These are phyloP conservation scores for Serranus cabrilla DNA, from an alignment of 2,797 vertebrate genomes.

Conservation along the genomic window DNA sequence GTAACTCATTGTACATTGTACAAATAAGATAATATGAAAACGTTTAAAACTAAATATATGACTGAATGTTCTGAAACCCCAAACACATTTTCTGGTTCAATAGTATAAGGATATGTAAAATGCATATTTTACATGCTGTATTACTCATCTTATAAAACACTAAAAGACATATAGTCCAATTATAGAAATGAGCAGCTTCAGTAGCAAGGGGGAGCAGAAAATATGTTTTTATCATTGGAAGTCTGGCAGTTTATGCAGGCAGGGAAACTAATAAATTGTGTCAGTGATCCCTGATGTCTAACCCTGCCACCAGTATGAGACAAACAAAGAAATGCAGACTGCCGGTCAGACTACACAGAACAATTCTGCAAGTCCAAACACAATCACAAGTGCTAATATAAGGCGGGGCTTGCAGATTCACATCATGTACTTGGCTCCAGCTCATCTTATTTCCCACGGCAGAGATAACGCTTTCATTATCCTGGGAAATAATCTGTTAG, in stretches of 20 bases:
- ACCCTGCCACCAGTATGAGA: neutral
- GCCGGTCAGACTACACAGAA: constrained; percentile 13
- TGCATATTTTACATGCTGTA: neutral
- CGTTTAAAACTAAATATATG: neutral
- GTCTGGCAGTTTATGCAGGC: no score
- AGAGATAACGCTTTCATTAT: constrained; percentile 32
- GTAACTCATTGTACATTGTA: no score
- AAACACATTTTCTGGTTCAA: neutral
- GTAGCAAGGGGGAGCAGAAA: neutral
- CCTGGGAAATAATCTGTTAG: constrained; percentile 49
- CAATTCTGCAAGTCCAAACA: neutral
- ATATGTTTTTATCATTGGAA: neutral
- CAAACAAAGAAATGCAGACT: neutral
- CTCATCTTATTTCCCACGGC: constrained; percentile 49
- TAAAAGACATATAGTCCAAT: neutral
- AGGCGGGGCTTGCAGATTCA: constrained; percentile 16
- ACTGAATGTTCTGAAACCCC: neutral
- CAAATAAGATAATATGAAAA: no score
- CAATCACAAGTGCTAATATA: neutral
- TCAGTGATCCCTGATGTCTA: neutral
- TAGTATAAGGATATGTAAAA: neutral
- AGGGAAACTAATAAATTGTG: no score
- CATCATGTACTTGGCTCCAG: constrained; percentile 24
- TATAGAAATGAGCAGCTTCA: neutral
- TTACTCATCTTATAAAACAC: neutral